These are phyloP conservation scores for Hirtodrosophila alboralis DNA, from an alignment of 2,888 invertebrate genomes.

Conservation along the genomic window DNA sequence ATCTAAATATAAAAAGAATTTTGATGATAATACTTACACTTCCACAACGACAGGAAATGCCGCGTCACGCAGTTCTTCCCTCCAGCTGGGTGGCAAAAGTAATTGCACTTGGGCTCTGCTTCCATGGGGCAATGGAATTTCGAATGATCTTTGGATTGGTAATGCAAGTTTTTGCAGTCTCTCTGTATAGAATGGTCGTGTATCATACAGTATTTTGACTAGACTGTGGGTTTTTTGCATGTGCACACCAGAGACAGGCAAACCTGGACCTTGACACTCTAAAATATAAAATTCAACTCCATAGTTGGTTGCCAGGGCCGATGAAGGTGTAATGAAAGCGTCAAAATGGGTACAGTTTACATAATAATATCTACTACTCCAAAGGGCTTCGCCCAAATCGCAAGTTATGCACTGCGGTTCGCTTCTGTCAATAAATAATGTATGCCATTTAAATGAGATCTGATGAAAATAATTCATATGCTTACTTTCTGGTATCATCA, in stretches of 20 bases:
- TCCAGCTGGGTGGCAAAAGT: constrained; percentile 94
- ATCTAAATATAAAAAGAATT: not conserved
- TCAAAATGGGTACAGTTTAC: constrained; percentile 94
- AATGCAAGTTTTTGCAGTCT: constrained; percentile 91
- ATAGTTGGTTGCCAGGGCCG: constrained; percentile 81
- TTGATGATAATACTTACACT: constrained; percentile 88
- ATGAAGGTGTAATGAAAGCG: constrained; percentile 88
- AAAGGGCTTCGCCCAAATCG: constrained; percentile 89
- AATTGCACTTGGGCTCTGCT: constrained; percentile 94
- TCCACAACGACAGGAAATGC: constrained; percentile 95
- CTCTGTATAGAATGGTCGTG: constrained; percentile 87
- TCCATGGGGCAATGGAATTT: constrained; percentile 93
- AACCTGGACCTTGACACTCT: constrained; percentile 95
- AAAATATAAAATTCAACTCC: constrained; percentile 88
- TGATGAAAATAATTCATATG: too few species aligned
- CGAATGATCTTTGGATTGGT: constrained; percentile 92
- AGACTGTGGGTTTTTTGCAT: constrained; percentile 90
- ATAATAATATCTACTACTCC: constrained; percentile 92
- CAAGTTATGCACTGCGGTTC: constrained; percentile 95
- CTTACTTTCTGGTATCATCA: constrained; percentile 87
- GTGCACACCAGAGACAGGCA: constrained; percentile 92
- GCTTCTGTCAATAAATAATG: constrained; percentile 76
- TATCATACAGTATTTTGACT: constrained; percentile 91
- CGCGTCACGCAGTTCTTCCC: constrained; percentile 92
- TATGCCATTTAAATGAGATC: not conserved